Percentiles rank a stretch among this genome's conserved stretches.
phyloP scores from a whole-genome alignment of 2,888 invertebrate genomes.

The Lampropteryx suffumata region DNA sequence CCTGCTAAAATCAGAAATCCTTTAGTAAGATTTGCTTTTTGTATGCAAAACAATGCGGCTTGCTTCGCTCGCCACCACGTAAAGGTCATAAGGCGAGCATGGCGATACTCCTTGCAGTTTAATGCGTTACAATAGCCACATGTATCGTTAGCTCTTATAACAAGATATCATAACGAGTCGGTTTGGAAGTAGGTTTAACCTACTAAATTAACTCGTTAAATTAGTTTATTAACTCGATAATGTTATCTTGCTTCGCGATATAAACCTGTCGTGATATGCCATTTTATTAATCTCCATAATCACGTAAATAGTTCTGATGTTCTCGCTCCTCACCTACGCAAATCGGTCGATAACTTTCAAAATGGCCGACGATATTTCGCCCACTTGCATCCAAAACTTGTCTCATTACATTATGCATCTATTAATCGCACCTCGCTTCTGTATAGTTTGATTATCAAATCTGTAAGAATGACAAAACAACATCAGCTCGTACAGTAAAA shows the following conservation, averaged over 20 bases:
- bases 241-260: neutral
- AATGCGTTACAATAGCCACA: no score
- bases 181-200: no score
- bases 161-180: no score
- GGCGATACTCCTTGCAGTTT: no score
- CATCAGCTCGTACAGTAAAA: no score
- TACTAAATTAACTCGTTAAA: neutral
- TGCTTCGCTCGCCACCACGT: neutral
- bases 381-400: conserved; percentile 58
- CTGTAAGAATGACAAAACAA: no score
- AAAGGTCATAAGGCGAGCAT: no score
- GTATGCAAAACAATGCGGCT: neutral
- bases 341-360: conserved; percentile 61
- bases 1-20: no score
- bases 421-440: conserved; percentile 42
- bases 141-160: no score
- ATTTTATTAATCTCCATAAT: conserved; percentile 22
- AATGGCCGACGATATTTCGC: conserved; percentile 67
- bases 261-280: conserved; percentile 3
- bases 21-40: no score
- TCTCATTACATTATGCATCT: conserved; percentile 39
- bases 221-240: neutral
- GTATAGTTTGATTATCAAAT: conserved; percentile 33
- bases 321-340: conserved; percentile 71
- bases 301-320: conserved; percentile 50